Evolutionary conservation across 2,888 invertebrate genomes (phyloP), one percentile per base, ranked within the genome.

Genomic region (Acrocera orbiculus): DNA sequence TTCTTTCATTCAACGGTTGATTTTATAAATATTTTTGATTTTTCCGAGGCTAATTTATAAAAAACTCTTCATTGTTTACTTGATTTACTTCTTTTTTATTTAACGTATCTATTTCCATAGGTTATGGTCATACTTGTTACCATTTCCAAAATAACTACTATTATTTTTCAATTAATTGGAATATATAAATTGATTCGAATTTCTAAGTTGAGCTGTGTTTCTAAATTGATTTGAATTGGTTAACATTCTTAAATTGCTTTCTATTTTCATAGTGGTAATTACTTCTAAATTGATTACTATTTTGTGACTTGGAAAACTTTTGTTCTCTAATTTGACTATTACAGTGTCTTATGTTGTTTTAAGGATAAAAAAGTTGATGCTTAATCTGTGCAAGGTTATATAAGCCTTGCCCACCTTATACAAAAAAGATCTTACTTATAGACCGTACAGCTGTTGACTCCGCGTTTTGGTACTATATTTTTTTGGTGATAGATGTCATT

Each of bases 41-140:
- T 20, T 7, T 25, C 25, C 24, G 32, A 36, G 32, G 36, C 36
- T 34, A 30, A 19, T 33, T 37, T 11, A 27, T 30, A 37, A 34
- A 31, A 31, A 37, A 37, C 25, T 37, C 31, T n/a, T 37, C n/a
- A 23, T 30, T 27, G 13, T 32, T 33, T 22, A 37, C 31, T 28
- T 31, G 31, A 8, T 32, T 37, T 28, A 28, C 15, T 3, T 37
- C 34, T 15, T 34, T 15, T 19, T 10, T 27, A 17, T 16, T 33
- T 14, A 39, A 25, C 10, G 4, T 13, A 4, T 25, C 22, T 27
- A 30, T 16, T 17, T 27, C 26, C 22, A 24, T 29, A 2, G 15
- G 32, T 25, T 38, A 9, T 29, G 20, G 6, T 37, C 27, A 10
- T 7, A 10, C 9, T 4, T 22, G 9, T 2, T 22, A 10, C n/a